Base-by-base conservation (phyloP, 2,888 invertebrate species). In the Sycophila texana region DNA sequence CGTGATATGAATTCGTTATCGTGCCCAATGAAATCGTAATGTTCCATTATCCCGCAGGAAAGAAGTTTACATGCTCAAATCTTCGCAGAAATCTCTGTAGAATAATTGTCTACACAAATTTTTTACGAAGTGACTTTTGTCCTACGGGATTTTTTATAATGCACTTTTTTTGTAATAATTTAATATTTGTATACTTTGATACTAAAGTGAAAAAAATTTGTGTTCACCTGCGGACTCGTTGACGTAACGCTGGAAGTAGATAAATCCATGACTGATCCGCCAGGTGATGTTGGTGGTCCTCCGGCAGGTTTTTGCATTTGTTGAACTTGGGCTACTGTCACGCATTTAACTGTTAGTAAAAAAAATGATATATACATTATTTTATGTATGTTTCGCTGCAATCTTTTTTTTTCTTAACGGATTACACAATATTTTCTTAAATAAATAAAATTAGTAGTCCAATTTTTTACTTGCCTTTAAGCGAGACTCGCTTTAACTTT, bases 181-280 rank as follows among this genome's bases (percentile, higher is more conserved):
- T 26, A 26, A 26, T 26, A 26, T 26, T 26, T 26, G 2, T 26
- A 26, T 26, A 26, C 26, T 26, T 26, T 3, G 26, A 26, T 26
- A 3, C 7, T 7, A 39, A 7, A 39, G 4, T 39, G 5, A 39
- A 20, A 18, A 47, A 22, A 71, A 14, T 30, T 53, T 55, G 26
- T 75, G 5, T 85, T 86, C 91, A 95, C 96, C 94, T 96, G 96
- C 86, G 96, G 96, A 92, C 96, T 96, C 84, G 94, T 94, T 65
- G 95, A 95, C 67, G 95, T 94, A 76, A 96, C 96, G 90, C 95
- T 96, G 86, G 96, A 96, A 83, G 96, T 96, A 85, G 96, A 96
- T 72, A 96, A 93, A 91, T 96, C 96, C 91, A 96, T 96, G 85
- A 96, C 96, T 16, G 96, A 95, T 82, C 95, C 94, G 68, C 94